Evolutionary conservation across 2,797 vertebrate genomes (phyloP), one percentile per base, ranked within the genome.

Genomic region (Propithecus deckenii): DNA sequence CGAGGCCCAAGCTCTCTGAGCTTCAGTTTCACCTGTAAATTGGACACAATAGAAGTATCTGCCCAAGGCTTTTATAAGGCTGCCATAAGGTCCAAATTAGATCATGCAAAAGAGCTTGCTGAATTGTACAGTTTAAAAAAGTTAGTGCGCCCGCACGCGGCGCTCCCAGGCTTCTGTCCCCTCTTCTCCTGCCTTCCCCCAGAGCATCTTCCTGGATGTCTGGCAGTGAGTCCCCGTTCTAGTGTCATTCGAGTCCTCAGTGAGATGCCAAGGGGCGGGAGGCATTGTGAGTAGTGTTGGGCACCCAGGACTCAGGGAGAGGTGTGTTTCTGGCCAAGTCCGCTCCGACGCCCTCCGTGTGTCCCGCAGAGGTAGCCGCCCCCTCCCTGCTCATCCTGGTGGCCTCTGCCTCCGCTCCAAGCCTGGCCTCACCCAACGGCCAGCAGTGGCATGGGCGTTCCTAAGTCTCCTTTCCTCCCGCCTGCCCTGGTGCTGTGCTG

Each of bases 121-220:
- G 75, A 32, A 28, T 15, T 12, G 50, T 2, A 11, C 0, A 1
- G 32, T 52, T n/a, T 2, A 20, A 17, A 15, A 22, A 32, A 59
- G 91, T 38, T 0, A 8, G 14, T n/a, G 8, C 7, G 20, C 12
- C 0, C 23, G n/a, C 0, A 8, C 30, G 9, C 0, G 0, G 50
- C 13, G 38, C 30, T 50, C 10, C 57, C 6, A 0, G 50, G 61
- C 0, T 17, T 28, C 18, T 8, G 41, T 30, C 20, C 80, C 5
- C 0, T 23, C 46, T 48, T 23, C n/a, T 15, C 59, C 32, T 72
- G 28, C 43, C 17, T 18, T 18, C 6, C 30, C 59, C 41, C 15
- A 2, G 4, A 52, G 41, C 10, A 3, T 38, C n/a, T 52, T 41
- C 30, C 14, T 4, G 7, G 17, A 38, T 12, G 22, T 20, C 67